phyloP scores from a whole-genome alignment of 2,888 invertebrate genomes.

The Papilio protenor region DNA sequence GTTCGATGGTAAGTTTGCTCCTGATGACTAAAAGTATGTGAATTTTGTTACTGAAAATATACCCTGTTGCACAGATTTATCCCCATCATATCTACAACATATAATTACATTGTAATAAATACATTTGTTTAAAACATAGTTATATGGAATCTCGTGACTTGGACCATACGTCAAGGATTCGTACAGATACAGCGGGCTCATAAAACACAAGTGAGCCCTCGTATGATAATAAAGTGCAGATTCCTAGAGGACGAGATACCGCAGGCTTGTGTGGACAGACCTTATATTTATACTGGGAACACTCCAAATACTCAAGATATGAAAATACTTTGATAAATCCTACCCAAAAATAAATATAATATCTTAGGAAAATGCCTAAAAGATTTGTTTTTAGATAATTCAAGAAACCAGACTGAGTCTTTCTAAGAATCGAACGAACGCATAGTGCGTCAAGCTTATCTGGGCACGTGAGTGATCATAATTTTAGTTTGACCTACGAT shows the following conservation, averaged over 20 bases:
- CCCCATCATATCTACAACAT: too few relatives aligned
- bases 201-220: conserved; percentile 63
- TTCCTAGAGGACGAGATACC: conserved; percentile 55
- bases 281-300: conserved; percentile 54
- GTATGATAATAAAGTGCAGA: conserved; percentile 65
- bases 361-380: neutral
- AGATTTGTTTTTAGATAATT: neutral
- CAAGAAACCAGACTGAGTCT: neutral
- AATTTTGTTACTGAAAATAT: too few relatives aligned
- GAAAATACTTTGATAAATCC: conserved; percentile 34
- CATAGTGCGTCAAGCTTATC: too few relatives aligned
- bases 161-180: conserved; percentile 44
- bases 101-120: too few relatives aligned
- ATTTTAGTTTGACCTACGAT: too few relatives aligned
- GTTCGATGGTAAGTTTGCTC: too few relatives aligned
- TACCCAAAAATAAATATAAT: neutral
- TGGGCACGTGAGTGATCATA: too few relatives aligned
- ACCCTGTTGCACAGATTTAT: too few relatives aligned
- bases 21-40: too few relatives aligned
- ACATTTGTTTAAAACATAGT: too few relatives aligned
- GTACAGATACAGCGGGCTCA: conserved; percentile 49
- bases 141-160: conserved; percentile 39
- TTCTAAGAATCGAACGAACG: neutral
- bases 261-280: conserved; percentile 53
- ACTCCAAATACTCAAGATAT: conserved; percentile 45